A percentile compares a stretch with the other conserved stretches of the same genome.
phyloP scores from a whole-genome alignment of 1,140 invertebrate species.

The Vollenhovia emeryi region DNA sequence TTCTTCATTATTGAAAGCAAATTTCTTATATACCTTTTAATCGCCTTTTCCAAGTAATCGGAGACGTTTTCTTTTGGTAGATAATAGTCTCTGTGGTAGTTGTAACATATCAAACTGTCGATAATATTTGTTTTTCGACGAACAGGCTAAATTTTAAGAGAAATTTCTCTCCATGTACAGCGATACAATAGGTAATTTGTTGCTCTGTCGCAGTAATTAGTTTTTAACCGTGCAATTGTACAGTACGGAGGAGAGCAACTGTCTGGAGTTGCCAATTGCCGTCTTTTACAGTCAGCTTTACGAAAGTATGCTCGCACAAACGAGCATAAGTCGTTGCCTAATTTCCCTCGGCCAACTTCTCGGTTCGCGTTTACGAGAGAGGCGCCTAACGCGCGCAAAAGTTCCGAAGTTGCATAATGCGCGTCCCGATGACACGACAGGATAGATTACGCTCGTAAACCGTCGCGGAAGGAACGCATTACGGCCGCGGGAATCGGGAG shows the following conservation, averaged over 20 bases:
- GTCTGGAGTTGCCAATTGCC: neutral
- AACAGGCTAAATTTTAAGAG: no score
- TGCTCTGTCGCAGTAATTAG: neutral
- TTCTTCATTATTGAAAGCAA: neutral
- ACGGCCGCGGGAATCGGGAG: neutral
- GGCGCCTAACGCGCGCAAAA: conserved; percentile 23
- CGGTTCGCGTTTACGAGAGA: conserved; percentile 9
- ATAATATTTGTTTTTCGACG: neutral
- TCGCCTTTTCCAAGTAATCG: neutral
- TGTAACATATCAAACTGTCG: neutral
- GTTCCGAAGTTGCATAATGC: conserved; percentile 32
- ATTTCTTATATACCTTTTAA: neutral
- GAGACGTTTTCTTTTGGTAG: neutral
- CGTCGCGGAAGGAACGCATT: conserved; percentile 5
- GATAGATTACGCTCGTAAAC: conserved; percentile 52
- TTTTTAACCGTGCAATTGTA: neutral
- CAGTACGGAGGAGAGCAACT: neutral
- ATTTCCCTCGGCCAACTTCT: conserved; percentile 9
- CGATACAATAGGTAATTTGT: neutral
- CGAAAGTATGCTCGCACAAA: neutral
- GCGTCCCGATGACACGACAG: neutral
- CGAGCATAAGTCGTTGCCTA: neutral
- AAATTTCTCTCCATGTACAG: no score
- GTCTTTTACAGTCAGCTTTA: neutral
- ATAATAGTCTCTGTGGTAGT: neutral